Base-by-base conservation (phyloP, 2,888 invertebrate species). In the Sacculina carcini region DNA sequence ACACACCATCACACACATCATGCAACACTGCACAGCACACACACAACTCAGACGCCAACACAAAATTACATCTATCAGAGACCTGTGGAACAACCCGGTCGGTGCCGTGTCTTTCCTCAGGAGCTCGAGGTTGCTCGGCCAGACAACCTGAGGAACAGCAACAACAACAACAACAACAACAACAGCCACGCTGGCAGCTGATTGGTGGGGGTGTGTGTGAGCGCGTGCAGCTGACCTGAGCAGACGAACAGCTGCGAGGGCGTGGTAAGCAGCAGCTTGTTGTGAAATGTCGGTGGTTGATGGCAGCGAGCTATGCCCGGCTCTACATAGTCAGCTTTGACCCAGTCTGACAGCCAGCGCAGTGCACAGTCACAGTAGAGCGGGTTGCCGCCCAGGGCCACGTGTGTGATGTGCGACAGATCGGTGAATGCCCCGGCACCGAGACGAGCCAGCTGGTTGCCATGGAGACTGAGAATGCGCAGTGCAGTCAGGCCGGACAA, bases 341-440 rank as follows among this genome's bases (percentile, higher is more conserved):
- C 89, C 94, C 94, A 98, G 63, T 89, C 89, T 0, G 92, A 84
- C 55, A 98, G 73, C 98, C 98, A 98, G 63, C 83, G 79, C 59
- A 92, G 69, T 50, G 78, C 77, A 67, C 98, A 99, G 70, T 98
- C 98, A 67, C 98, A 98, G 70, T 90, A 90, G 40, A 98, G 71
- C 0, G 94, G 92, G 71, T 98, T 99, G 24, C 86, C 82, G 51
- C 96, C 96, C 28, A 98, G 71, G 1, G 96, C 96, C 92, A 98
- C 80, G 64, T 98, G 96, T 10, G 90, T 89, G 58, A 98, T 81
- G 31, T 87, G 80, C 61, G 79, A 78, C 48, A 98, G 71, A 63
- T 92, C 89, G 53, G 80, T 73, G 69, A 98, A 98, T n/a, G 94
- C 79, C 19, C 90, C 90, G 63, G 92, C 92, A 1, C 92, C 92